These are phyloP conservation scores for Campoletis sonorensis DNA, from an alignment of 1,140 invertebrate genomes.

Conservation along the genomic window DNA sequence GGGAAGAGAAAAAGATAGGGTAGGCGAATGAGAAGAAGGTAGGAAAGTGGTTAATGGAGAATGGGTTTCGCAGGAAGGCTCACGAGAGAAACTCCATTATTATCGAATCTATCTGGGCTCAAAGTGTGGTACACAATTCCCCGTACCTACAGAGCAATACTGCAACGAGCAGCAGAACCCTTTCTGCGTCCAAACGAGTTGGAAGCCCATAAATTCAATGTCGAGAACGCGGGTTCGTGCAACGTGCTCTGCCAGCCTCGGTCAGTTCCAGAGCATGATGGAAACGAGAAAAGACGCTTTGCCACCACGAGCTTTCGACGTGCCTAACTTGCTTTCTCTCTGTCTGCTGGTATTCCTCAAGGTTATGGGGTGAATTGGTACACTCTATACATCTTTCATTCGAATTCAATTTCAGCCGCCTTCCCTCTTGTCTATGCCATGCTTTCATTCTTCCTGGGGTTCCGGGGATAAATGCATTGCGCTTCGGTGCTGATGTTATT, in stretches of 20 bases:
- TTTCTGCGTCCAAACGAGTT: constrained; percentile 6
- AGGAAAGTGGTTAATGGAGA: not conserved
- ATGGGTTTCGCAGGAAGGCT: not conserved
- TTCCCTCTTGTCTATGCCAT: constrained; percentile 9
- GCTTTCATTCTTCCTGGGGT: not conserved
- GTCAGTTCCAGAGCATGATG: constrained; percentile 30
- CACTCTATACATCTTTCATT: not conserved
- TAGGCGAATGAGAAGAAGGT: not conserved
- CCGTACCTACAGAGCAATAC: constrained; percentile 2
- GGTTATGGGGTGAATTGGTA: not conserved
- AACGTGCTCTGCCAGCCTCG: constrained; percentile 19
- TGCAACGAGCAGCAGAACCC: not conserved
- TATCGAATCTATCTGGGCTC: constrained; percentile 47
- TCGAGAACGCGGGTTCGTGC: constrained; percentile 19
- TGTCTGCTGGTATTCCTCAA: constrained; percentile 20
- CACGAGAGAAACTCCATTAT: constrained; percentile 59
- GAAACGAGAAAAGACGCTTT: not conserved
- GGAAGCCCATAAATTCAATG: constrained; percentile 43
- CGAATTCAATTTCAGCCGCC: constrained; percentile 25
- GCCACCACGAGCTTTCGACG: constrained; percentile 6
- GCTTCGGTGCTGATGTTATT: not conserved
- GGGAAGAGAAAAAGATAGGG: not conserved
- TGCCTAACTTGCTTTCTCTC: constrained; percentile 16
- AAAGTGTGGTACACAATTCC: constrained; percentile 14
- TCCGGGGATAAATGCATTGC: not conserved